Percentiles rank a stretch among this genome's conserved stretches.
Conservation (phyloP, 2,113 vertebrate species). For the Protobothrops mucrosquamatus region DNA sequence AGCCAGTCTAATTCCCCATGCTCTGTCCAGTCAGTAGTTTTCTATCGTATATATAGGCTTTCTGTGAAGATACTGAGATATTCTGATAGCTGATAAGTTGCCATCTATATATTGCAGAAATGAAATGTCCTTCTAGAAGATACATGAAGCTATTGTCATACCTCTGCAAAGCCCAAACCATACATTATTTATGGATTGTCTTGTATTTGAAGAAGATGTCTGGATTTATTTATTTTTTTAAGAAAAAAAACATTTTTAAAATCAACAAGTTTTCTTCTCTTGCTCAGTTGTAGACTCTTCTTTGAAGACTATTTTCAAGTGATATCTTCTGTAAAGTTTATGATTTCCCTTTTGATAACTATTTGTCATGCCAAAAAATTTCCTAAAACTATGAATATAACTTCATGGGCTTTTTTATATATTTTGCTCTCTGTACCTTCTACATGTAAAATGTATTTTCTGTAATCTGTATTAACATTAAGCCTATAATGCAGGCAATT, state of each 20-base stretch:
- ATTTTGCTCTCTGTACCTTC: conserved; percentile 1
- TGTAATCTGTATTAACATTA: conserved; percentile 27
- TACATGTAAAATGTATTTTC: conserved; percentile 40
- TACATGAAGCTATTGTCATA: neutral
- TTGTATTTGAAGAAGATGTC: neutral
- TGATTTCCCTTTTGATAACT: conserved; percentile 33
- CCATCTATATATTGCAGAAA: neutral
- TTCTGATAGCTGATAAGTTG: neutral
- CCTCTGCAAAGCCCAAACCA: neutral
- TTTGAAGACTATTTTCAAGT: neutral
- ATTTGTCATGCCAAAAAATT: conserved; percentile 27
- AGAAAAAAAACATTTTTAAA: neutral
- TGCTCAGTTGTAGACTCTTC: neutral
- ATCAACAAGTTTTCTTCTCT: neutral
- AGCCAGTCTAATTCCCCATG: neutral
- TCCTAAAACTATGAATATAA: conserved; percentile 6
- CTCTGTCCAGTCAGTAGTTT: neutral
- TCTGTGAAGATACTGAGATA: neutral
- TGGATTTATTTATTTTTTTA: neutral
- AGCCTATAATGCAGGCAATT: conserved; percentile 51
- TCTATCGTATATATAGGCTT: neutral
- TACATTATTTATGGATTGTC: neutral
- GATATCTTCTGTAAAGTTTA: conserved; percentile 30
- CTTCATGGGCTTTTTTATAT: conserved; percentile 34
- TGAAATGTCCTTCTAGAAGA: neutral